Conservation (phyloP, 2,797 vertebrate species). For the Staurois parvus region DNA sequence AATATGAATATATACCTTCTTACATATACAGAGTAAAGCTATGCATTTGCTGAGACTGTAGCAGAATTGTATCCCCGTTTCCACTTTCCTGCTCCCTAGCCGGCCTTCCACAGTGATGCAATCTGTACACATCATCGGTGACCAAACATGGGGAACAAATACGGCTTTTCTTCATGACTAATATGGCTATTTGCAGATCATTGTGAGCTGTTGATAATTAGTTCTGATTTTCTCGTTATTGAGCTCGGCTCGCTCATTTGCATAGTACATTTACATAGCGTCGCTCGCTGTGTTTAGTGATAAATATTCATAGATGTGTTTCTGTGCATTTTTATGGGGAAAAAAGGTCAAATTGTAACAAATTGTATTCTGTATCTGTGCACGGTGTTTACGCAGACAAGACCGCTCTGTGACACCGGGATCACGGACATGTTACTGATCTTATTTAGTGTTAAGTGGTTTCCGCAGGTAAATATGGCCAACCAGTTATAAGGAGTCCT, state of each 20-base stretch:
- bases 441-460: slow-evolving; percentile 20
- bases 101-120: background rate
- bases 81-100: no score
- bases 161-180: background rate
- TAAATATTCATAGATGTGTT: slow-evolving; percentile 46
- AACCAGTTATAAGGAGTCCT: background rate
- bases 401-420: background rate
- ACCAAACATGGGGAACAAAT: background rate
- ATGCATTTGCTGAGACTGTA: no score
- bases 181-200: slow-evolving; percentile 6
- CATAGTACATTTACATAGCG: slow-evolving; percentile 33
- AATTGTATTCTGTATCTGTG: slow-evolving; percentile 6
- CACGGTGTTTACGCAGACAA: background rate
- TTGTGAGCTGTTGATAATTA: slow-evolving; percentile 40
- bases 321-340: slow-evolving; percentile 30
- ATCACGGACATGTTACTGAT: background rate
- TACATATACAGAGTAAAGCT: no score
- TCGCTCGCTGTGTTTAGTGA: slow-evolving; percentile 19
- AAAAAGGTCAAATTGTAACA: slow-evolving; percentile 32
- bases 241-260: slow-evolving; percentile 22
- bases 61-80: no score
- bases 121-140: background rate
- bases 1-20: no score
- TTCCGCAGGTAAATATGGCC: background rate
- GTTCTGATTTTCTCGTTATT: slow-evolving; percentile 28